phyloP scores from a whole-genome alignment of 2,888 invertebrate genomes.

The Gnatocerus cornutus region DNA sequence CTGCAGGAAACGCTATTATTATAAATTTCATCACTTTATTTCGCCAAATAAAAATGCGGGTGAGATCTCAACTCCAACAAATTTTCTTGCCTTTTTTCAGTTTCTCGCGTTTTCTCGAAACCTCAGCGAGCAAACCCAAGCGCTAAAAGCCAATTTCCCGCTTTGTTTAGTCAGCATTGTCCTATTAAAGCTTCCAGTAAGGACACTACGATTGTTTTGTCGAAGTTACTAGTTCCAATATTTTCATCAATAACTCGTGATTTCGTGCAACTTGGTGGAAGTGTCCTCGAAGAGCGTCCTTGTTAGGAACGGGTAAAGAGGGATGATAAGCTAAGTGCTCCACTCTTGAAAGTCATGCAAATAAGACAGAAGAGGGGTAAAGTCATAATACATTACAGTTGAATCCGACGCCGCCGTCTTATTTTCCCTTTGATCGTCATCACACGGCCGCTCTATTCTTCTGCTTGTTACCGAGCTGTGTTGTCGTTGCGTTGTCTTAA shows the following conservation, averaged over 20 bases:
- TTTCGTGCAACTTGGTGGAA: neutral
- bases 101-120: conserved; percentile 1
- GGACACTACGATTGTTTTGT: neutral
- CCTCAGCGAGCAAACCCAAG: conserved; percentile 11
- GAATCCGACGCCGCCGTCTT: neutral
- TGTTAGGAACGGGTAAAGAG: conserved; percentile 7
- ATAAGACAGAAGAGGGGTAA: conserved; percentile 20
- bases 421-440: conserved; percentile 19
- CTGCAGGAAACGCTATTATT: neutral
- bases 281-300: neutral
- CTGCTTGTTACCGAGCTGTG: neutral
- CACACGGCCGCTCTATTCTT: conserved; percentile 5
- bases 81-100: neutral
- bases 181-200: conserved; percentile 1
- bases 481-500: neutral
- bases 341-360: conserved; percentile 27
- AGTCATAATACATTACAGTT: conserved; percentile 21
- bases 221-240: neutral
- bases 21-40: conserved; percentile 11
- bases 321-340: conserved; percentile 7
- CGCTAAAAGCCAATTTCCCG: conserved; percentile 32
- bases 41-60: conserved; percentile 2
- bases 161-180: conserved; percentile 30
- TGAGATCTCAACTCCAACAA: neutral
- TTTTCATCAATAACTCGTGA: neutral